Percentiles rank a stretch among this genome's conserved stretches.
phyloP scores from a whole-genome alignment of 2,797 vertebrate genomes.

The Channallabes apus region DNA sequence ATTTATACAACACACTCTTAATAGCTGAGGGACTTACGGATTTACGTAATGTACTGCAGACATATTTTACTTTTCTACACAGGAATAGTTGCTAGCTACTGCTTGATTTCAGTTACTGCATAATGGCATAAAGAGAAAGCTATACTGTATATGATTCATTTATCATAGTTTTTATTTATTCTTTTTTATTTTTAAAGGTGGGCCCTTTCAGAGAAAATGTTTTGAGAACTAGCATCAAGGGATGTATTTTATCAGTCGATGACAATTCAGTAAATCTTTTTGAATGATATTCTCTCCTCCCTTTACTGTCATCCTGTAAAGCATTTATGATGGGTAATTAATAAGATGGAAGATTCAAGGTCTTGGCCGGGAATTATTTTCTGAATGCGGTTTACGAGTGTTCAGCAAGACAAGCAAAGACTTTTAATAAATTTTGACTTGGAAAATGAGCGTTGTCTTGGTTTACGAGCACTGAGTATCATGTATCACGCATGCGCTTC shows the following conservation, averaged over 20 bases:
- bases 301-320: conserved; percentile 41
- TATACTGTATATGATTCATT: conserved; percentile 8
- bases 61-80: background rate
- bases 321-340: conserved; percentile 48
- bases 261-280: conserved; percentile 59
- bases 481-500: too few relatives aligned
- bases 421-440: too few relatives aligned
- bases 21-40: background rate
- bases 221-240: conserved; percentile 50
- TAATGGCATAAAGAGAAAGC: background rate
- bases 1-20: background rate
- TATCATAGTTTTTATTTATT: conserved; percentile 30
- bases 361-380: conserved; percentile 44
- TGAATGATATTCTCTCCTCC: conserved; percentile 57
- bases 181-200: background rate
- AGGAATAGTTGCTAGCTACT: background rate
- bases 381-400: too few relatives aligned
- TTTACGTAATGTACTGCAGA: conserved; percentile 6
- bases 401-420: too few relatives aligned
- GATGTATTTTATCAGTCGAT: conserved; percentile 53
- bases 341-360: conserved; percentile 14
- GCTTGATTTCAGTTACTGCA: background rate
- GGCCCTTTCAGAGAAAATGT: conserved; percentile 49
- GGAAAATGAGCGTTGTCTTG: too few relatives aligned
- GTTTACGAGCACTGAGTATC: too few relatives aligned